phyloP scores from a whole-genome alignment of 2,113 vertebrate genomes.

The Phodopus roborovskii region DNA sequence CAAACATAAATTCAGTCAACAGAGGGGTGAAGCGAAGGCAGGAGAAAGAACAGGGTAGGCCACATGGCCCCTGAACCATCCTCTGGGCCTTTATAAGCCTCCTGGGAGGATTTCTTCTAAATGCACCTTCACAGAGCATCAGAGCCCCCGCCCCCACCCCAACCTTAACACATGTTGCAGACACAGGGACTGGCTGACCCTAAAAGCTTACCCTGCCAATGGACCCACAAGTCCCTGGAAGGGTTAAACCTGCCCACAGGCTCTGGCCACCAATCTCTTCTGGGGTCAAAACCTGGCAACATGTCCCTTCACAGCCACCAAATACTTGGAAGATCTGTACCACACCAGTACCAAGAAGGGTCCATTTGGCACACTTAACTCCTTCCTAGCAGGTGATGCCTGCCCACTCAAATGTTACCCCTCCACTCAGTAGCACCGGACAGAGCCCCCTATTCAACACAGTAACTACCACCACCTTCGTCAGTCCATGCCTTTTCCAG shows the following conservation, averaged over 20 bases:
- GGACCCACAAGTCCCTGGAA: neutral
- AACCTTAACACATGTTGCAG: neutral
- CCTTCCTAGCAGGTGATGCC: neutral
- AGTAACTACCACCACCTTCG: no score
- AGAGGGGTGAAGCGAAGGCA: no score
- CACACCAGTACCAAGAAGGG: neutral
- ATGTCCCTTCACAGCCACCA: accelerated
- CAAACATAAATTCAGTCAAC: no score
- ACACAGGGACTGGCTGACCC: neutral
- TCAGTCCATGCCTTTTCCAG: neutral
- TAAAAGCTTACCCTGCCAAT: neutral
- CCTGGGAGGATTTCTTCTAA: neutral
- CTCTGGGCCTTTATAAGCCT: neutral
- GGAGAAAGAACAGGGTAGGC: accelerated
- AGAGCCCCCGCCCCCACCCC: neutral
- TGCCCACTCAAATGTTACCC: neutral
- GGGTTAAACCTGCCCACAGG: neutral
- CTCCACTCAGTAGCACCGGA: neutral
- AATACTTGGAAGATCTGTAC: neutral
- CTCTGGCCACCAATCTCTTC: neutral
- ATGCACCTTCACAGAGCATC: neutral
- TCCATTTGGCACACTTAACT: no score
- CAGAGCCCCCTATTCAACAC: neutral
- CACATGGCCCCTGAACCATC: neutral
- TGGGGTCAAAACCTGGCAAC: neutral